These are phyloP conservation scores for Lithosia quadra DNA, from an alignment of 2,888 invertebrate species.

Conservation along the genomic window DNA sequence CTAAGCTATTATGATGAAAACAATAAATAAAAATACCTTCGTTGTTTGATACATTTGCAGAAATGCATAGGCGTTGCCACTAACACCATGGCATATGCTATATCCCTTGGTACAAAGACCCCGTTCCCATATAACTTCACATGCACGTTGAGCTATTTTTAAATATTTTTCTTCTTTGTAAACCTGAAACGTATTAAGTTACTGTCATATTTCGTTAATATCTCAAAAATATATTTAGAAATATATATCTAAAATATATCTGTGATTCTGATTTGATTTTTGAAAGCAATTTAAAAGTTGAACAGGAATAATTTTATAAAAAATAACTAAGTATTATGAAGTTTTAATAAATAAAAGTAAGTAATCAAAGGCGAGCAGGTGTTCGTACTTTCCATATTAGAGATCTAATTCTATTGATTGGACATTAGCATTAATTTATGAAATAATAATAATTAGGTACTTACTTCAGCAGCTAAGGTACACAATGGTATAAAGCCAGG, in stretches of 20 bases:
- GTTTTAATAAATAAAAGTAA: too few relatives aligned
- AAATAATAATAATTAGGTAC: neutral
- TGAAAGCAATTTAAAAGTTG: too few relatives aligned
- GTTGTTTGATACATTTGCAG: slow-evolving; percentile 93
- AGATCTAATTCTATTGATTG: too few relatives aligned
- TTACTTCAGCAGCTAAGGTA: slow-evolving; percentile 89
- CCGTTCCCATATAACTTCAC: slow-evolving; percentile 93
- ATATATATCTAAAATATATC: too few relatives aligned
- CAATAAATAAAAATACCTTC: slow-evolving; percentile 73
- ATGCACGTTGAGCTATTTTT: slow-evolving; percentile 89
- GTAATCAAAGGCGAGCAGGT: too few relatives aligned
- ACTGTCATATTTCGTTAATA: neutral
- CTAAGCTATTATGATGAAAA: neutral
- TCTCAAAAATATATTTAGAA: neutral
- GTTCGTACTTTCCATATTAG: too few relatives aligned
- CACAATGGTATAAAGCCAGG: slow-evolving; percentile 93
- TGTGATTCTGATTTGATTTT: too few relatives aligned
- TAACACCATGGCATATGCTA: slow-evolving; percentile 95
- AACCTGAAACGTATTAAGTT: slow-evolving; percentile 79
- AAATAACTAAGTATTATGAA: too few relatives aligned
- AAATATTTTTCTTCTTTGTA: slow-evolving; percentile 90
- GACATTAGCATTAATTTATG: neutral
- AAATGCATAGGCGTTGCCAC: slow-evolving; percentile 95
- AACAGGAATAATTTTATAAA: too few relatives aligned
- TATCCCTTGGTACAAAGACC: slow-evolving; percentile 94